These are phyloP conservation scores for Drosophila punjabiensis DNA, from an alignment of 1,140 invertebrate species.

Conservation along the genomic window DNA sequence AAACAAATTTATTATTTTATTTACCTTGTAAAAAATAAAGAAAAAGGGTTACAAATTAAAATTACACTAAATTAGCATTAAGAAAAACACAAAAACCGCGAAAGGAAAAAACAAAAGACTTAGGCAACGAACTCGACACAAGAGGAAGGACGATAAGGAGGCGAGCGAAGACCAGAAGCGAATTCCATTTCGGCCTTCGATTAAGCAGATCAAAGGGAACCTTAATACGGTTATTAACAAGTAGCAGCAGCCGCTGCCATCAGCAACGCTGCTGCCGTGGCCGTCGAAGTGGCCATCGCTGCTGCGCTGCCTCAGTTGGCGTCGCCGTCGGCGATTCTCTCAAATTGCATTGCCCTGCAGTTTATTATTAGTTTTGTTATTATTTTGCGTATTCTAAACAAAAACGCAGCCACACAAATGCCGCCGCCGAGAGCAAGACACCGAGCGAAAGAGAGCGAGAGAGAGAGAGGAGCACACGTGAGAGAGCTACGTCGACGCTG, in stretches of 20 bases:
- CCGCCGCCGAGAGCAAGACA: slow-evolving; percentile 19
- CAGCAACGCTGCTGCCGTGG: not conserved
- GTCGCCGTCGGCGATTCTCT: slow-evolving; percentile 49
- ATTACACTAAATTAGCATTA: slow-evolving; percentile 77
- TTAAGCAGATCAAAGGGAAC: slow-evolving; percentile 80
- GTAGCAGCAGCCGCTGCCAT: slow-evolving; percentile 42
- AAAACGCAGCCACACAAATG: slow-evolving; percentile 55
- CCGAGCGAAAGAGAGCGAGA: slow-evolving; percentile 8
- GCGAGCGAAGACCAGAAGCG: slow-evolving; percentile 70
- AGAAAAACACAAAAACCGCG: slow-evolving; percentile 2
- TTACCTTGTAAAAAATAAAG: not conserved
- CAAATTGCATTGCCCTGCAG: slow-evolving; percentile 81
- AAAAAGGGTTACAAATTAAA: slow-evolving; percentile 34
- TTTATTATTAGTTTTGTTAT: slow-evolving; percentile 85
- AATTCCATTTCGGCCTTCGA: slow-evolving; percentile 72
- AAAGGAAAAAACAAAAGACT: slow-evolving; percentile 70
- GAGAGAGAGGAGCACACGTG: slow-evolving; percentile 40
- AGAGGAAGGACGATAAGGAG: not conserved
- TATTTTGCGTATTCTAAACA: slow-evolving; percentile 85
- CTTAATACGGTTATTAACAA: slow-evolving; percentile 84
- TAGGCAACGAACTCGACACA: slow-evolving; percentile 66
- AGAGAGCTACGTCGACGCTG: slow-evolving; percentile 27
- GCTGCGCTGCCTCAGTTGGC: slow-evolving; percentile 7
- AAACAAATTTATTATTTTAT: not conserved
- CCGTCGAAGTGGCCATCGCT: not conserved